Conservation (phyloP, 2,113 vertebrate species). For the Atherinomorus stipes region DNA sequence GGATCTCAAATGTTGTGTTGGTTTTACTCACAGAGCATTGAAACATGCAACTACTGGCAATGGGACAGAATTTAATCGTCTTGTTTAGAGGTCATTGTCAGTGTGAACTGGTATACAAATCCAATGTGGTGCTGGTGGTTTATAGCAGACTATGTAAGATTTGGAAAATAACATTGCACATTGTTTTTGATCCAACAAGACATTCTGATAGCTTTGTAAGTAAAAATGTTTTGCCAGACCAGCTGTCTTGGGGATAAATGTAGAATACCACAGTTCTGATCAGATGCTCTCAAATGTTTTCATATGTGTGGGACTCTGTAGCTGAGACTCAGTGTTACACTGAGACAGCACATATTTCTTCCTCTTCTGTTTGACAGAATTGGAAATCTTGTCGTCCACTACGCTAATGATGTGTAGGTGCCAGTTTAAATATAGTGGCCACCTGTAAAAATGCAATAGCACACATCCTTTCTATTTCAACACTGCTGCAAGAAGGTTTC, state of each 20-base stretch:
- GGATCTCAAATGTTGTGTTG: no score
- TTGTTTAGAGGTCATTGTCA: neutral
- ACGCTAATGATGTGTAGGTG: neutral
- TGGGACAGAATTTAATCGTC: neutral
- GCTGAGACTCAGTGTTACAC: neutral
- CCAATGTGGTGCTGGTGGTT: no score
- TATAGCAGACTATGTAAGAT: no score
- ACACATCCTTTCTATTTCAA: neutral
- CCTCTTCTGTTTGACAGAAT: conserved; percentile 27
- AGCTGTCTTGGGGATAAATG: conserved; percentile 1
- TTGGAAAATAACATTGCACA: neutral
- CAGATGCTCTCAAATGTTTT: conserved; percentile 13
- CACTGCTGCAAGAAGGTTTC: neutral
- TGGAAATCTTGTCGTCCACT: neutral
- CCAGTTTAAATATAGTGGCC: conserved; percentile 48
- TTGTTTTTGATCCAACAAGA: conserved; percentile 10
- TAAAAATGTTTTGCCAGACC: neutral
- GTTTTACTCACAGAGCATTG: no score
- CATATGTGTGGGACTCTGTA: conserved; percentile 24
- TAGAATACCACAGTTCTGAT: neutral
- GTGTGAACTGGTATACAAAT: no score
- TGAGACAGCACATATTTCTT: conserved; percentile 24
- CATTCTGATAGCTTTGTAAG: neutral
- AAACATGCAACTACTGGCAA: neutral
- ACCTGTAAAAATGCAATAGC: conserved; percentile 13